A percentile compares a stretch with the other conserved stretches of the same genome.
phyloP scores from a whole-genome alignment of 1,140 invertebrate species.

The Drosophila pachea region DNA sequence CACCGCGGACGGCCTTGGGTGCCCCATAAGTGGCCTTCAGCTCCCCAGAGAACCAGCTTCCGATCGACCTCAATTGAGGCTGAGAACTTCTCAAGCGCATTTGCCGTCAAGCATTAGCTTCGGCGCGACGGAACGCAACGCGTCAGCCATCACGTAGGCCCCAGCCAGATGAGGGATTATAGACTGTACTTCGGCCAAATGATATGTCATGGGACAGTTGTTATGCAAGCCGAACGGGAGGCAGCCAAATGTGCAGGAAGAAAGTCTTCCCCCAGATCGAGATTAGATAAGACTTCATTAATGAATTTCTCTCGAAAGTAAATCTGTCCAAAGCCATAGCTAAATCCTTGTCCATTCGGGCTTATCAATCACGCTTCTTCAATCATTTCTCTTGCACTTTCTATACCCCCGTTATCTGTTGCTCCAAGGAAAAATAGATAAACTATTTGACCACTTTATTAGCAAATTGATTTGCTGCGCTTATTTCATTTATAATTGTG shows the following conservation, averaged over 20 bases:
- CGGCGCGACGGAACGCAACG: constrained; percentile 39
- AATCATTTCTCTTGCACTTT: no score
- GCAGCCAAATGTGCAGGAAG: neutral
- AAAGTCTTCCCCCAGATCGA: neutral
- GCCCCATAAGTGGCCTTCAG: constrained; percentile 26
- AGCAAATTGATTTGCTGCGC: constrained; percentile 51
- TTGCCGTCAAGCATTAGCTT: constrained; percentile 13
- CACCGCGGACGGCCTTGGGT: neutral
- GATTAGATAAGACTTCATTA: no score
- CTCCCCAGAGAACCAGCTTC: neutral
- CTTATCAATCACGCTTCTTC: no score
- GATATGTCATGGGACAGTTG: constrained; percentile 4
- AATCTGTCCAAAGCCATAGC: no score
- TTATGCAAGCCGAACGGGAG: neutral
- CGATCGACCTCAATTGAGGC: constrained; percentile 15
- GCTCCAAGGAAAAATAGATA: neutral
- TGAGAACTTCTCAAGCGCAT: constrained; percentile 36
- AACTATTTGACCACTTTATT: constrained; percentile 24
- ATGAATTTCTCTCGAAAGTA: no score
- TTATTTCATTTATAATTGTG: constrained; percentile 63
- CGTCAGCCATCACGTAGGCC: constrained; percentile 63
- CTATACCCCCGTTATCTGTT: no score
- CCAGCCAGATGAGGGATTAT: constrained; percentile 24
- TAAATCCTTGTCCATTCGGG: no score
- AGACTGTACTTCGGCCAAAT: constrained; percentile 1